phyloP scores from a whole-genome alignment of 2,797 vertebrate species.

The Malacoctenus gilli region DNA sequence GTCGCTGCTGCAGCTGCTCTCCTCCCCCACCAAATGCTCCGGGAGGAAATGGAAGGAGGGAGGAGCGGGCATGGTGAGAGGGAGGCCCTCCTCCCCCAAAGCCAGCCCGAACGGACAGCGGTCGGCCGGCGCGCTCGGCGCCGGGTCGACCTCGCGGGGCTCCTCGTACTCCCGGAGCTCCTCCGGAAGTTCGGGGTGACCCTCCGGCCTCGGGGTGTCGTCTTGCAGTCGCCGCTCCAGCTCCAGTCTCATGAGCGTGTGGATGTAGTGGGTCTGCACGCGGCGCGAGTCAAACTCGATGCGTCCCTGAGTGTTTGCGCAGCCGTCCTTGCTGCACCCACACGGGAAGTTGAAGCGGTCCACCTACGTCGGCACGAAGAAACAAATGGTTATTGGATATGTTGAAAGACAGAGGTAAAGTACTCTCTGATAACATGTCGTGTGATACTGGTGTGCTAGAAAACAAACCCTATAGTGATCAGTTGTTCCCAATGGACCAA shows the following conservation, averaged over 20 bases:
- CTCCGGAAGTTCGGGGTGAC: constrained; percentile 40
- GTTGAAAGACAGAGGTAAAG: too few relatives aligned
- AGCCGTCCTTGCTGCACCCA: constrained; percentile 88
- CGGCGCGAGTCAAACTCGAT: constrained; percentile 88
- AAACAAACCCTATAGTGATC: too few relatives aligned
- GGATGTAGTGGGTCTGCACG: constrained; percentile 90
- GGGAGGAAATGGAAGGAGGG: constrained; percentile 73
- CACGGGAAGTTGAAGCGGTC: constrained; percentile 92
- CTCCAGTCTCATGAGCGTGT: constrained; percentile 90
- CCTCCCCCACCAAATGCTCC: constrained; percentile 75
- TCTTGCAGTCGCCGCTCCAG: constrained; percentile 82
- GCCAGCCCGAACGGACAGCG: constrained; percentile 64
- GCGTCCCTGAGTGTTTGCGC: constrained; percentile 87
- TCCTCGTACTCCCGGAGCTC: constrained; percentile 31
- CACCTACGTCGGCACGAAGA: constrained; percentile 77
- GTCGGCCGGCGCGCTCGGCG: constrained; percentile 32
- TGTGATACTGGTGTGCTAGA: too few relatives aligned
- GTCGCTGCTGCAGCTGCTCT: constrained; percentile 91
- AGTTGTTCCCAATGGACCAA: too few relatives aligned
- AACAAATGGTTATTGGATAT: too few relatives aligned
- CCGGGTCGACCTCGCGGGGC: constrained; percentile 30
- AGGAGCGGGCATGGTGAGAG: constrained; percentile 54
- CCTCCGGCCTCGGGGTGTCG: constrained; percentile 48
- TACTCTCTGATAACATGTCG: too few relatives aligned
- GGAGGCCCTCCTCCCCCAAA: constrained; percentile 53